Percentiles rank a stretch among this genome's conserved stretches.
Evolutionary conservation across 2,113 vertebrate species (phyloP).

Genomic region (Osmerus eperlanus): DNA sequence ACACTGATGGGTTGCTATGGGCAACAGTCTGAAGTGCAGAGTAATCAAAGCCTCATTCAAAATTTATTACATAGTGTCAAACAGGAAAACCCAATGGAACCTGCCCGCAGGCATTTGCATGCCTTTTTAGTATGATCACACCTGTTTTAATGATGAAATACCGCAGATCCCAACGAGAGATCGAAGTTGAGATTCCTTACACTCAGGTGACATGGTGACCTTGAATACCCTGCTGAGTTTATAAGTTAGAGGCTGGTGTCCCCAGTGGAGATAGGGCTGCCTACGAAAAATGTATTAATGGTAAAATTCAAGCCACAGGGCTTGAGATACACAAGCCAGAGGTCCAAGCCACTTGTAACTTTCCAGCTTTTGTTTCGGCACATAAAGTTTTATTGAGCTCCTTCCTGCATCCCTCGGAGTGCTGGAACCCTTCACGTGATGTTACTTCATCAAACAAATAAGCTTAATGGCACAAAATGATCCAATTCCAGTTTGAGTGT

Average conservation of each 20-base stretch:
- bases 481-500: neutral
- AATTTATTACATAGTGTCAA: no score
- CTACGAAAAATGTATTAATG: no score
- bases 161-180: neutral
- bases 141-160: neutral
- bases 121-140: neutral
- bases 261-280: no score
- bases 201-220: neutral
- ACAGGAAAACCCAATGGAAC: no score
- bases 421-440: neutral
- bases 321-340: no score
- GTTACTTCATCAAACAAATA: neutral
- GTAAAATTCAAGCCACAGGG: no score
- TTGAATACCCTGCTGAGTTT: neutral
- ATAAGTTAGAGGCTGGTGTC: neutral
- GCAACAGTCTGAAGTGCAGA: no score
- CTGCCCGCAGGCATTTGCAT: no score
- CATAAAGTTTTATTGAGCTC: neutral
- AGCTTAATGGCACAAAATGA: neutral
- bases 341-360: no score
- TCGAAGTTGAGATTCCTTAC: neutral
- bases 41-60: no score
- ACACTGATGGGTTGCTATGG: no score
- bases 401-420: neutral
- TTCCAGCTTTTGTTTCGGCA: no score